phyloP scores from a whole-genome alignment of 2,113 vertebrate genomes.

The Porphyrio hochstetteri region DNA sequence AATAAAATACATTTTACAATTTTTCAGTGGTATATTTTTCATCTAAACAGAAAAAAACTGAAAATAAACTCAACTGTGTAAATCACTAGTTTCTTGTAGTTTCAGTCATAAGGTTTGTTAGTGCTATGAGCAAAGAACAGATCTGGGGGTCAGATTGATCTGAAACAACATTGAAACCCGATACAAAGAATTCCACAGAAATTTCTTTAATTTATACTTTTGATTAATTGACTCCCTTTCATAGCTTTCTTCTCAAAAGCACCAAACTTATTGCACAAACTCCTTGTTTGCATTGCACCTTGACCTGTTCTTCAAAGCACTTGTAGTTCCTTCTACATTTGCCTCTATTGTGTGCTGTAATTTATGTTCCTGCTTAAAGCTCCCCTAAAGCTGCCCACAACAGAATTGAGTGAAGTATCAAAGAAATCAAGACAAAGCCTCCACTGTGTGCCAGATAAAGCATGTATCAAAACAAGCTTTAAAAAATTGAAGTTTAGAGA shows the following conservation, averaged over 20 bases:
- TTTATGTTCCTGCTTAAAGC: background rate
- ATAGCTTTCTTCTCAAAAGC: background rate
- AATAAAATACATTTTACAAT: background rate
- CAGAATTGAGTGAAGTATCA: background rate
- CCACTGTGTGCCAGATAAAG: background rate
- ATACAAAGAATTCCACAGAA: background rate
- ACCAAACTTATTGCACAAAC: background rate
- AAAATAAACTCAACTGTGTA: background rate
- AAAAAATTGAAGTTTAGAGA: background rate
- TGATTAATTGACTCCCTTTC: background rate
- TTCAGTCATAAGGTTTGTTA: background rate
- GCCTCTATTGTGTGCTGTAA: background rate
- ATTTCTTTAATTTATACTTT: background rate
- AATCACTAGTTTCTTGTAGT: background rate
- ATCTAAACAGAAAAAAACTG: background rate
- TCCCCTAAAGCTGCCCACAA: background rate
- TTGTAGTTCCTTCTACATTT: background rate
- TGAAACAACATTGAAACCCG: background rate
- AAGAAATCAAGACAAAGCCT: conserved; percentile 14
- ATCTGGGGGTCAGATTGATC: background rate
- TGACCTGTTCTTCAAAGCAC: background rate
- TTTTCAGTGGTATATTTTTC: background rate
- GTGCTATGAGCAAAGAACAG: background rate
- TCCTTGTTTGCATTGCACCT: background rate
- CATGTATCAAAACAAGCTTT: background rate